Base-by-base conservation (phyloP, 2,888 invertebrate species). In the Eupithecia pulchellata region DNA sequence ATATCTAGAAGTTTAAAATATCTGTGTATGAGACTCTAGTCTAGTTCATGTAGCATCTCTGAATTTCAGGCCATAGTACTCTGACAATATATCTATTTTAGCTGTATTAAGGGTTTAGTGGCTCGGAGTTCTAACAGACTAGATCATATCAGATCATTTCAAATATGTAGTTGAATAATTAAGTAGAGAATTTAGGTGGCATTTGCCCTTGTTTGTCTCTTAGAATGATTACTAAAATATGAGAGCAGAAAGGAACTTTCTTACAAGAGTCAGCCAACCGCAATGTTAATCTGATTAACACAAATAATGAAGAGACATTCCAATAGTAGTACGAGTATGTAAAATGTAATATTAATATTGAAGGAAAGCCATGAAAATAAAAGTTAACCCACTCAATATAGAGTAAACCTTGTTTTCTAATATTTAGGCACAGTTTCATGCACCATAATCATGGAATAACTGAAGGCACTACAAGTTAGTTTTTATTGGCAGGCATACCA, bases 251-350 rank as follows among this genome's bases (percentile, higher is more conserved):
- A 2, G 47, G 47, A 47, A 65, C 61, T 67, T 58, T 55, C 52
- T 39, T 29, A 27, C n/a, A 32, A 52, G 42, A 42, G 42, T 61
- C 27, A 67, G 60, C 36, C 64, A 65, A 65, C 55, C 5, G 14
- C 63, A 63, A 55, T 64, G 17, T 25, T 68, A 57, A 71, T 61
- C 65, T 61, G 30, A 71, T 64, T 68, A 65, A 65, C 65, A 65
- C 32, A 68, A 64, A 66, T 70, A 62, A 20, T 20, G 6, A 69
- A 17, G 6, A 65, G 11, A 47, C n/a, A 47, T 47, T 52, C 47
- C 9, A 20, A n/a, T 39, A n/a, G 6, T 47, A 6, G 47, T 47
- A 11, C 3, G 9, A 20, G 20, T 20, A 20, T 9, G 9, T 20
- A 47, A 47, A 47, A 17, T 47, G 20, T 20, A 20, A 47, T 4